Evolutionary conservation across 2,797 vertebrate genomes (phyloP).

Genomic region (Arctocebus calabarensis): DNA sequence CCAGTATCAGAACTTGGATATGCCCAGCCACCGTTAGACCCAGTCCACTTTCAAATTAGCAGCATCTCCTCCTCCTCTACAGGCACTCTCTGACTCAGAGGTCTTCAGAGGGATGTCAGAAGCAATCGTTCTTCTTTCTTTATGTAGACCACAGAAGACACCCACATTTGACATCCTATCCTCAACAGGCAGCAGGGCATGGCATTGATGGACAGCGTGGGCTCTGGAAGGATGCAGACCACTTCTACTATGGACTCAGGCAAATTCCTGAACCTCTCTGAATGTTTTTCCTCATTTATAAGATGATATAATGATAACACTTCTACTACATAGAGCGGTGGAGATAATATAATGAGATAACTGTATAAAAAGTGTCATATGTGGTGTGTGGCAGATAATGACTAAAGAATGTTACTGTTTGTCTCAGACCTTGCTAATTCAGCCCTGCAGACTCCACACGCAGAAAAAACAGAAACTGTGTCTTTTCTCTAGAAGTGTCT

Average conservation of each 20-base stretch:
- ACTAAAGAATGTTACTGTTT: background rate
- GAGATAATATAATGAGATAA: conserved; percentile 17
- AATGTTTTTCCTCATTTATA: conserved; percentile 4
- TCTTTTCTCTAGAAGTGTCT: background rate
- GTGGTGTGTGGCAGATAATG: background rate
- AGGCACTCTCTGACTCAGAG: background rate
- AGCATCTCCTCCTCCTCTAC: no score
- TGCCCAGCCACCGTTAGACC: background rate
- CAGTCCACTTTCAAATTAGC: background rate
- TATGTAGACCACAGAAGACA: background rate
- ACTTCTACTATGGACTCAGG: background rate
- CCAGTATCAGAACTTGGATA: background rate
- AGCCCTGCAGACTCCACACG: background rate
- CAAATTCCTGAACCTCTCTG: background rate
- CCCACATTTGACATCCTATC: background rate
- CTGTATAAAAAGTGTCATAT: background rate
- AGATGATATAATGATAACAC: conserved; percentile 40
- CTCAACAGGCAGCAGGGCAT: rapidly evolving
- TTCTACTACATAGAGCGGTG: background rate
- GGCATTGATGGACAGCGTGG: background rate
- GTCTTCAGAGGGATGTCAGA: background rate
- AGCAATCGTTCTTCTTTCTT: background rate
- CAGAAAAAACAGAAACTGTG: background rate
- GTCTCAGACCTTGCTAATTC: background rate
- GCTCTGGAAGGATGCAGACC: background rate